Evolutionary conservation across 2,113 vertebrate species (phyloP).

Genomic region (Myxocyprinus asiaticus): DNA sequence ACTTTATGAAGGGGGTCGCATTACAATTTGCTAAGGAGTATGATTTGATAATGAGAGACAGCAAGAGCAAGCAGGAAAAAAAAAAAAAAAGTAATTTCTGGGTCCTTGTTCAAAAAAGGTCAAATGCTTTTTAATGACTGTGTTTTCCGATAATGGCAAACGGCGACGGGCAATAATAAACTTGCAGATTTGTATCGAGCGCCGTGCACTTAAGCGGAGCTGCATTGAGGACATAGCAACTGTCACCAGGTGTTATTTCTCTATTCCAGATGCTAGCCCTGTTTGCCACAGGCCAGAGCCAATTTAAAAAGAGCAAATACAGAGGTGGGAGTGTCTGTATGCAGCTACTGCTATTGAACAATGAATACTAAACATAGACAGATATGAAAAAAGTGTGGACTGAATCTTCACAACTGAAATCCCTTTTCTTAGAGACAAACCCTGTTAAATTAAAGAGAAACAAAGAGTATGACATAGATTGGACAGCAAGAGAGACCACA

Average conservation of each 20-base stretch:
- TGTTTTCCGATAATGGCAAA: conserved; percentile 75
- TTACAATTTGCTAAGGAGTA: conserved; percentile 75
- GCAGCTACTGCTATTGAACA: conserved; percentile 59
- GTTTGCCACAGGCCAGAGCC: conserved; percentile 66
- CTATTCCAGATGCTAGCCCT: conserved; percentile 63
- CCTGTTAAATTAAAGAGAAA: conserved; percentile 49
- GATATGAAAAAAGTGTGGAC: conserved; percentile 59
- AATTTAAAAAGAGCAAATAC: conserved; percentile 77
- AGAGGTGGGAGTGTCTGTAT: conserved; percentile 65
- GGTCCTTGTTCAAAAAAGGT: conserved; percentile 76
- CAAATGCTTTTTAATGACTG: conserved; percentile 82
- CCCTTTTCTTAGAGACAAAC: conserved; percentile 40
- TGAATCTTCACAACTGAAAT: conserved; percentile 39
- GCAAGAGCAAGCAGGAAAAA: conserved; percentile 41
- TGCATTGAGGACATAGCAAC: conserved; percentile 70
- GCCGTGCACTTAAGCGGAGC: conserved; percentile 70
- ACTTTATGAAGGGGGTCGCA: conserved; percentile 72
- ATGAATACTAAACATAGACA: conserved; percentile 69
- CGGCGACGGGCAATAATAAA: conserved; percentile 70
- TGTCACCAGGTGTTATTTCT: conserved; percentile 71
- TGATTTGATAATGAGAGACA: conserved; percentile 64
- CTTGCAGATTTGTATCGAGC: conserved; percentile 78
- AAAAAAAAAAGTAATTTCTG: conserved; percentile 73
- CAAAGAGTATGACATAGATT: conserved; percentile 52
- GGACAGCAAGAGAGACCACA: conserved; percentile 15